Percentiles rank a stretch among this genome's conserved stretches.
Evolutionary conservation across 2,888 invertebrate genomes (phyloP).

Genomic region (Caenorhabditis sp.): DNA sequence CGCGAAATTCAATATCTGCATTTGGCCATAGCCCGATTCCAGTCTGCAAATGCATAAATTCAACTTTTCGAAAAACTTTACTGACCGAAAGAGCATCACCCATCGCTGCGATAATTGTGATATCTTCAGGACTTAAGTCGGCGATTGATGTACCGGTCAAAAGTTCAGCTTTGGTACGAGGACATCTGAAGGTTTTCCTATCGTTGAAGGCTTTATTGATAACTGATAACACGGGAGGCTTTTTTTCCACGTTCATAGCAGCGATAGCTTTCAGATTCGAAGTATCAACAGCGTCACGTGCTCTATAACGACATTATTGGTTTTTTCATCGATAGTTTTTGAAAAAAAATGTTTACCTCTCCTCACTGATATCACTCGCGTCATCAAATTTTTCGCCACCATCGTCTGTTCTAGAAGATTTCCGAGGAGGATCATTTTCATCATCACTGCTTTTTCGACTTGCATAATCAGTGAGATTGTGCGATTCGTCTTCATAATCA

Average conservation of each 20-base stretch:
- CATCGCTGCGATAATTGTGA: conserved; percentile 67
- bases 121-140: conserved; percentile 67
- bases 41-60: conserved; percentile 46
- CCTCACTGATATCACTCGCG: conserved; percentile 50
- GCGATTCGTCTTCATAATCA: conserved; percentile 37
- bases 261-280: conserved; percentile 24
- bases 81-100: conserved; percentile 68
- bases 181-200: conserved; percentile 60
- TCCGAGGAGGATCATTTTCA: conserved; percentile 8
- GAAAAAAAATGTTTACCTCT: conserved; percentile 21
- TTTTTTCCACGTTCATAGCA: conserved; percentile 23
- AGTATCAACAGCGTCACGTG: conserved; percentile 29
- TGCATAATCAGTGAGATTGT: conserved; percentile 36
- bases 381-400: conserved; percentile 31
- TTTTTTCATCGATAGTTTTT: neutral
- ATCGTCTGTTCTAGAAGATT: conserved; percentile 1
- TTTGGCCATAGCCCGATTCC: conserved; percentile 66
- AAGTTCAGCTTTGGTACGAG: conserved; percentile 60
- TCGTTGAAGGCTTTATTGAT: conserved; percentile 61
- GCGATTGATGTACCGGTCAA: conserved; percentile 63
- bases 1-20: conserved; percentile 67
- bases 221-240: conserved; percentile 39
- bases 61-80: neutral
- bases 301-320: conserved; percentile 16
- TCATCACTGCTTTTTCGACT: conserved; percentile 30